These are phyloP conservation scores for Octodon degus DNA, from an alignment of 2,113 vertebrate genomes.

Conservation along the genomic window DNA sequence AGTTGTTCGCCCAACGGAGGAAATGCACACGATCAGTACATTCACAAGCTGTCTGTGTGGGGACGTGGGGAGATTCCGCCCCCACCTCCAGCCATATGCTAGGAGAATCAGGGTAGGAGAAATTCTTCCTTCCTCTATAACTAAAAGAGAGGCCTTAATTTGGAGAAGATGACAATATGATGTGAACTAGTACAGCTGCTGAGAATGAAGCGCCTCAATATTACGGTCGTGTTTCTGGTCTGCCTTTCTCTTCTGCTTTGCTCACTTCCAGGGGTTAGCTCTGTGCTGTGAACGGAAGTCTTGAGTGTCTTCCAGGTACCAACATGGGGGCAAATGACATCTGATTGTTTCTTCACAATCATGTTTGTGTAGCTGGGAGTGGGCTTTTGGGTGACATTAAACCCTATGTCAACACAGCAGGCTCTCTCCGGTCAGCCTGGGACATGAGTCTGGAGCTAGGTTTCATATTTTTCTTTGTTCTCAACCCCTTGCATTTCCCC, in stretches of 20 bases:
- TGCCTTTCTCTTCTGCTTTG: neutral
- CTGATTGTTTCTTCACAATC: conserved; percentile 10
- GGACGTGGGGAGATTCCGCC: conserved; percentile 44
- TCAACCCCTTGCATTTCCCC: neutral
- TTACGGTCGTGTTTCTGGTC: neutral
- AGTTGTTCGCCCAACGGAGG: conserved; percentile 65
- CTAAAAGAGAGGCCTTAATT: neutral
- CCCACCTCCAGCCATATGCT: conserved; percentile 63
- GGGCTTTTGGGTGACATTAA: neutral
- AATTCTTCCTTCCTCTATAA: neutral
- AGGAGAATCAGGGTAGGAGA: conserved; percentile 33
- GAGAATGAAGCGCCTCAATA: neutral
- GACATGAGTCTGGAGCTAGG: conserved; percentile 40
- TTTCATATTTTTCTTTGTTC: conserved; percentile 70
- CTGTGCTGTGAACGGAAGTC: neutral
- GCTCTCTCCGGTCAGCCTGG: conserved; percentile 72
- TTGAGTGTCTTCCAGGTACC: neutral
- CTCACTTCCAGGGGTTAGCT: conserved; percentile 35
- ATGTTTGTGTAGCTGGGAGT: neutral
- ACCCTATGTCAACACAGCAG: conserved; percentile 66
- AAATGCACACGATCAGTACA: neutral
- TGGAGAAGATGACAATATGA: neutral
- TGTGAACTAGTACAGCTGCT: neutral
- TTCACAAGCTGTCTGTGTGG: conserved; percentile 57
- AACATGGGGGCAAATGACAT: neutral